phyloP scores from a whole-genome alignment of 2,888 invertebrate genomes.

The Poecilus cupreus region DNA sequence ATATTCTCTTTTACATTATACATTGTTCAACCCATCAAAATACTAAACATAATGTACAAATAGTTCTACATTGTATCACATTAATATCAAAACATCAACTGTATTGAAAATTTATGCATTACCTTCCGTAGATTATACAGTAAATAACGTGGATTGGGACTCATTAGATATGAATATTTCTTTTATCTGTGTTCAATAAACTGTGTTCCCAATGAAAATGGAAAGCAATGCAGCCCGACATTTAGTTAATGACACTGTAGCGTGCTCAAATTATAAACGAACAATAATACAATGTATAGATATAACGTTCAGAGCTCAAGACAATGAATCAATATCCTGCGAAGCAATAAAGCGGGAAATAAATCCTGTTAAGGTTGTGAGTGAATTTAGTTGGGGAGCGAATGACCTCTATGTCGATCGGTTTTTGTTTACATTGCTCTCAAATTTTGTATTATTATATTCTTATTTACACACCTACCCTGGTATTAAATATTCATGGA shows the following conservation, averaged over 20 bases:
- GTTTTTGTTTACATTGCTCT: too few species aligned
- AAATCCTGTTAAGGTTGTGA: not conserved
- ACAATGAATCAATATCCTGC: not conserved
- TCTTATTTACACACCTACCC: not conserved
- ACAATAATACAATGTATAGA: not conserved
- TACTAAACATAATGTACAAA: too few species aligned
- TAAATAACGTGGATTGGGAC: not conserved
- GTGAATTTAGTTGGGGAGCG: not conserved
- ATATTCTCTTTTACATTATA: too few species aligned
- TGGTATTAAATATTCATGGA: not conserved
- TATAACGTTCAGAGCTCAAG: not conserved
- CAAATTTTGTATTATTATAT: too few species aligned
- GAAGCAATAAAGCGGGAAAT: not conserved
- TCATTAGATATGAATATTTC: not conserved
- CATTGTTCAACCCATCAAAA: too few species aligned
- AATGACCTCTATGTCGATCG: not conserved
- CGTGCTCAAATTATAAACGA: constrained; percentile 36
- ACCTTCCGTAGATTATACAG: not conserved
- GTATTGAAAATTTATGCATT: not conserved
- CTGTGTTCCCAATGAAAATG: not conserved
- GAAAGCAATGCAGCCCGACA: not conserved
- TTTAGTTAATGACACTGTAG: constrained; percentile 10
- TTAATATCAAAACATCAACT: too few species aligned
- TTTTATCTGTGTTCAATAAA: not conserved
- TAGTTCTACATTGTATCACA: too few species aligned